phyloP scores from a whole-genome alignment of 2,888 invertebrate species.

The Standfussiana lucernea region DNA sequence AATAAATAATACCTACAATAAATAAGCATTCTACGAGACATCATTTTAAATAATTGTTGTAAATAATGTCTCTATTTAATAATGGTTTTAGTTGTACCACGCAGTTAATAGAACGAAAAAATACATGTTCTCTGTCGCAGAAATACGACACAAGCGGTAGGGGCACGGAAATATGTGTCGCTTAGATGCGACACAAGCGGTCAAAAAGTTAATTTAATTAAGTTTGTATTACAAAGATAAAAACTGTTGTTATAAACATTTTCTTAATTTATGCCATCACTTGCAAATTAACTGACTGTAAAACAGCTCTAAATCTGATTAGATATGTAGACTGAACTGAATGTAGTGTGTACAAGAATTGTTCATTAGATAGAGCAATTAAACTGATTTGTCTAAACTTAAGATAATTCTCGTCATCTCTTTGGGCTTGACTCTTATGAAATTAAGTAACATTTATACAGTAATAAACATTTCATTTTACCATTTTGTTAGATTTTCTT shows the following conservation, averaged over 20 bases:
- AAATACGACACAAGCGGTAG: too few relatives aligned
- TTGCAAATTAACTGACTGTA: constrained; percentile 13
- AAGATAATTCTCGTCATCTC: constrained; percentile 70
- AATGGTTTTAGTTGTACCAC: too few relatives aligned
- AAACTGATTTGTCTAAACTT: constrained; percentile 39
- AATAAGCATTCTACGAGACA: too few relatives aligned
- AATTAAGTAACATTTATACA: constrained; percentile 68
- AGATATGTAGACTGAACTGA: constrained; percentile 33
- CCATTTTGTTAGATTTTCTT: constrained; percentile 61
- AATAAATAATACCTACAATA: too few relatives aligned
- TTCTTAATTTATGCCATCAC: constrained; percentile 13
- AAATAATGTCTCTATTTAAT: too few relatives aligned
- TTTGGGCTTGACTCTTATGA: constrained; percentile 78
- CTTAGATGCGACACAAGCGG: too few relatives aligned
- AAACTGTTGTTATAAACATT: neutral
- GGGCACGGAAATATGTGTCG: too few relatives aligned
- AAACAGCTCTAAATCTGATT: constrained; percentile 13
- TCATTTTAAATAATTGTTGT: too few relatives aligned
- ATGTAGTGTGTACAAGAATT: constrained; percentile 27
- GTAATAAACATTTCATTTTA: constrained; percentile 67
- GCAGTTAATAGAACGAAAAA: too few relatives aligned
- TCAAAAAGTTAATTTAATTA: neutral
- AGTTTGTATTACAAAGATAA: neutral
- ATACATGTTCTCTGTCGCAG: too few relatives aligned
- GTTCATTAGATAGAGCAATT: constrained; percentile 32